Percentiles rank a stretch among this genome's conserved stretches.
Conservation (phyloP, 2,113 vertebrate species). For the Acrocephalus kingi region DNA sequence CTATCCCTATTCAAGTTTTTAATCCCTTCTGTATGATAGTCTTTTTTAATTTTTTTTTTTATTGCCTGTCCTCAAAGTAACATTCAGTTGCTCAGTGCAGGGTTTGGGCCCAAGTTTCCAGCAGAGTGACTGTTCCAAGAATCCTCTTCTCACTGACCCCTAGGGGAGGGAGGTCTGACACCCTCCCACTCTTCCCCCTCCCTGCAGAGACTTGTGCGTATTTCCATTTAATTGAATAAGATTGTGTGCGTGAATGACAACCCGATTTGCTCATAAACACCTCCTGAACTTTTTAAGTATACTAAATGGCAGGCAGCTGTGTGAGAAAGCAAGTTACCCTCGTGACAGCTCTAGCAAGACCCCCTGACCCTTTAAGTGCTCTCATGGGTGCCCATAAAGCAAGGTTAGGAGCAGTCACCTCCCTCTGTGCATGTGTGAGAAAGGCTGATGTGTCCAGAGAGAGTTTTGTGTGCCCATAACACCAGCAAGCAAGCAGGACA, state of each 20-base stretch:
- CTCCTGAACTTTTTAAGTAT: background rate
- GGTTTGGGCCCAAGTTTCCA: background rate
- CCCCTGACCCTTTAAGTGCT: too few species aligned
- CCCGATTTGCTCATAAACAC: background rate
- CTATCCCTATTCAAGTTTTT: background rate
- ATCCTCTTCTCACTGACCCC: background rate
- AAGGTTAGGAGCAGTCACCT: background rate
- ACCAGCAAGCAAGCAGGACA: background rate
- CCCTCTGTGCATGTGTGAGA: accelerated
- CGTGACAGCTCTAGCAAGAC: background rate
- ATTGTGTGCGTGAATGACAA: background rate
- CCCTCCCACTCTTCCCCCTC: background rate
- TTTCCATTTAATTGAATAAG: background rate
- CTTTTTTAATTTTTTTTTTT: background rate
- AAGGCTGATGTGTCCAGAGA: background rate
- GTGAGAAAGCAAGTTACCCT: background rate
- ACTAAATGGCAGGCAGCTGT: background rate
- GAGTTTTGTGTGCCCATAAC: accelerated
- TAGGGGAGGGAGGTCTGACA: background rate
- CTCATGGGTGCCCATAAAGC: background rate
- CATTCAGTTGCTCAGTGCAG: background rate
- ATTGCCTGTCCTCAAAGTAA: background rate
- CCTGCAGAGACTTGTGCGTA: background rate
- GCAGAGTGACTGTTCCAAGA: background rate
- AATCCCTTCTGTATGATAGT: background rate